Evolutionary conservation across 2,113 vertebrate species (phyloP).

Genomic region (Ophthalmotilapia sp.): DNA sequence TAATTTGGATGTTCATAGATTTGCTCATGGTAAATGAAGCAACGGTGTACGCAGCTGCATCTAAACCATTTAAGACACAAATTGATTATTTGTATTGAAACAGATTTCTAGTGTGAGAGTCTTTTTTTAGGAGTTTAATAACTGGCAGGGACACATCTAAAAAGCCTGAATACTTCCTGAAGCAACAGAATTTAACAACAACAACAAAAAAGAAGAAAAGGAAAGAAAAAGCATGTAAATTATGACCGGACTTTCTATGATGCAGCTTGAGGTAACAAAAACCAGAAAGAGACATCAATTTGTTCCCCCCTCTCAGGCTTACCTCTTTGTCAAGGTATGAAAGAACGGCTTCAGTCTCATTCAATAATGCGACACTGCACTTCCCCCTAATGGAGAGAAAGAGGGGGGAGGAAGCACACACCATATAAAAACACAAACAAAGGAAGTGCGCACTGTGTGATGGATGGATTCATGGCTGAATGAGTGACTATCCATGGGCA

Average conservation of each 20-base stretch:
- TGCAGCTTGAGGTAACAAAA: not conserved
- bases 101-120: not conserved
- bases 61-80: not conserved
- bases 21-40: not conserved
- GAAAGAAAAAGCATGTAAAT: not conserved
- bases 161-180: not conserved
- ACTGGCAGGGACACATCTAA: not conserved
- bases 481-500: conserved; percentile 13
- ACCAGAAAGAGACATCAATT: not conserved
- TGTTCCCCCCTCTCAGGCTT: conserved; percentile 6
- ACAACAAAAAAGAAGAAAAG: not conserved
- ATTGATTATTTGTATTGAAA: not conserved
- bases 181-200: not conserved
- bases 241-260: not conserved
- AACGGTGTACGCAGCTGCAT: not conserved
- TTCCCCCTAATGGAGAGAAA: conserved; percentile 79
- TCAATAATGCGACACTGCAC: conserved; percentile 92
- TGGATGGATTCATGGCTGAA: not conserved
- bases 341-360: conserved; percentile 91
- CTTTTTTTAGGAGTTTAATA: not conserved
- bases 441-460: conserved; percentile 14
- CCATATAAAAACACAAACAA: conserved; percentile 11
- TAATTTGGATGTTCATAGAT: not conserved
- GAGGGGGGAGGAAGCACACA: not conserved
- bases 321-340: conserved; percentile 98